These are phyloP conservation scores for Anolis sagrei DNA, from an alignment of 2,113 vertebrate genomes.

Conservation along the genomic window DNA sequence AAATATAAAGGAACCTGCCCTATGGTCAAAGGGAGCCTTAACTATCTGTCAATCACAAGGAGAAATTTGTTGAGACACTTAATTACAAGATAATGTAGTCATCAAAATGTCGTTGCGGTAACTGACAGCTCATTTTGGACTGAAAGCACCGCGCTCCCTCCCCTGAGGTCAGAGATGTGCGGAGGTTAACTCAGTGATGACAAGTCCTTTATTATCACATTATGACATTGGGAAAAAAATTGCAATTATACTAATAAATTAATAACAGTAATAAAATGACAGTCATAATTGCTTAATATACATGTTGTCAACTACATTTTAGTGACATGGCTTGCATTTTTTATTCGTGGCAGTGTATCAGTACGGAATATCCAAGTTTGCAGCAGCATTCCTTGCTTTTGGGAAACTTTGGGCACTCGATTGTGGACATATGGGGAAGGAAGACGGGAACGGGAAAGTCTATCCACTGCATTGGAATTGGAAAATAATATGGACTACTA, in stretches of 20 bases:
- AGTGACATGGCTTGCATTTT: conserved; percentile 78
- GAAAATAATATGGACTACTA: background rate
- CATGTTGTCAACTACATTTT: conserved; percentile 82
- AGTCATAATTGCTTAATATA: conserved; percentile 83
- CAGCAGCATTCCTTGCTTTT: conserved; percentile 53
- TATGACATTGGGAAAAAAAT: conserved; percentile 82
- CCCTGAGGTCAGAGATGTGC: conserved; percentile 81
- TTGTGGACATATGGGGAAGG: conserved; percentile 1
- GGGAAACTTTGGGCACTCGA: conserved; percentile 28
- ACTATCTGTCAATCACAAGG: conserved; percentile 85
- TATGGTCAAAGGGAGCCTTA: conserved; percentile 85
- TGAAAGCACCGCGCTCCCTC: conserved; percentile 78
- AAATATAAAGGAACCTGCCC: conserved; percentile 82
- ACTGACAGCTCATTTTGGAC: conserved; percentile 86
- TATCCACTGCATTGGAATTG: background rate
- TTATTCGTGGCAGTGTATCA: conserved; percentile 74
- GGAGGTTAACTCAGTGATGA: conserved; percentile 84
- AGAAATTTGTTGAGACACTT: conserved; percentile 86
- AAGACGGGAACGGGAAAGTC: background rate
- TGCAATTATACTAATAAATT: conserved; percentile 86
- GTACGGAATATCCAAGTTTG: conserved; percentile 40
- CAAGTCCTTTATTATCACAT: conserved; percentile 86
- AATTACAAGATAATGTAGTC: conserved; percentile 88
- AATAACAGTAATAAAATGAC: conserved; percentile 86
- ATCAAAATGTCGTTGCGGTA: conserved; percentile 82